Conservation (phyloP, 2,888 invertebrate genomes). For the Diarsia brunnea region DNA sequence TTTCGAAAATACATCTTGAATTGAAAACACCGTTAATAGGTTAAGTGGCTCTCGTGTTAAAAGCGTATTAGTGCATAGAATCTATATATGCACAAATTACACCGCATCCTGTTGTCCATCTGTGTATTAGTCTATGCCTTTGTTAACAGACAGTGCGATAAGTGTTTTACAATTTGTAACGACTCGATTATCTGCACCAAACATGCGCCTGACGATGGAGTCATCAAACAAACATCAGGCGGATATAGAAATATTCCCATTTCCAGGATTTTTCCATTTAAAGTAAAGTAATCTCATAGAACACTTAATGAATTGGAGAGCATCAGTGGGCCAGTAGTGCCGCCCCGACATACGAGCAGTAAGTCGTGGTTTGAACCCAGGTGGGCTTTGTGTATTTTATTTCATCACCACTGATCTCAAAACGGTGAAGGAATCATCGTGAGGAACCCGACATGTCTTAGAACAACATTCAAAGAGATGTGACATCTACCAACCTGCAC, state of each 20-base stretch:
- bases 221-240: neutral
- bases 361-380: no score
- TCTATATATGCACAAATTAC: neutral
- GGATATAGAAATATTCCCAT: slow-evolving; percentile 5
- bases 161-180: neutral
- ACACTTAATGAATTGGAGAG: neutral
- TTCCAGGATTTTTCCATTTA: neutral
- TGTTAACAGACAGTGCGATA: neutral
- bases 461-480: no score
- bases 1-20: neutral
- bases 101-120: neutral
- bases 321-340: no score
- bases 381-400: no score
- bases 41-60: neutral
- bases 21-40: neutral
- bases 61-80: neutral
- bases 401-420: no score
- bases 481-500: no score
- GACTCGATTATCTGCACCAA: neutral
- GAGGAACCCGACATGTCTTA: no score
- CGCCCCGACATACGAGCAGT: no score
- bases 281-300: neutral
- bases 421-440: no score
- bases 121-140: neutral
- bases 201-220: neutral